Conservation (phyloP, 2,888 invertebrate species). For the Sinotaia quadrata region DNA sequence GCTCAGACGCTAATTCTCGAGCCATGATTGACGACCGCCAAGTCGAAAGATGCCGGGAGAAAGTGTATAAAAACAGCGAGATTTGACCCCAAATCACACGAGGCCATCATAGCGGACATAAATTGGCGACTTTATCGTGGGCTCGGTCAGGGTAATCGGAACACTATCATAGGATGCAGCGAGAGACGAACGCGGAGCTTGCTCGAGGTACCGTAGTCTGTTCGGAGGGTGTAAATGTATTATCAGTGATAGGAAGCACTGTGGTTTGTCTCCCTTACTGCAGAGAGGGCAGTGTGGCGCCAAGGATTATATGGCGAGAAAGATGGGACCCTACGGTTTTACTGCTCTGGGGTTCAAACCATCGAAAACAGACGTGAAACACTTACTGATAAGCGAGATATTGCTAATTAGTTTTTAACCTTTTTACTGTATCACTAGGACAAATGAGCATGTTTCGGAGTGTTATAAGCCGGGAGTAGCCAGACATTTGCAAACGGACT, state of each 20-base stretch:
- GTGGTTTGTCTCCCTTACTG: background rate
- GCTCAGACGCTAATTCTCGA: slow-evolving; percentile 1
- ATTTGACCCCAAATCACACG: background rate
- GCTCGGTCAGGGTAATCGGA: background rate
- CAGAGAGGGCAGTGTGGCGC: background rate
- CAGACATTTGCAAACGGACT: no score
- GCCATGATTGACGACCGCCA: slow-evolving; percentile 3
- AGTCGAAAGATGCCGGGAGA: slow-evolving; percentile 1
- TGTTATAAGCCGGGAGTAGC: no score
- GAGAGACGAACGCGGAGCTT: background rate
- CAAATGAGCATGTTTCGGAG: no score
- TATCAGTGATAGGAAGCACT: background rate
- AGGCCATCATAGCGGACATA: slow-evolving; percentile 1
- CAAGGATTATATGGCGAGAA: no score
- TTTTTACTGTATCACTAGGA: background rate
- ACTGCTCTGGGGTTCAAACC: background rate
- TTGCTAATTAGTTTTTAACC: background rate
- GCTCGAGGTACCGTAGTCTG: no score
- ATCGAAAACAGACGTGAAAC: background rate
- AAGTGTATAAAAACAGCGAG: slow-evolving; percentile 17
- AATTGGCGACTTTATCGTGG: slow-evolving; percentile 4
- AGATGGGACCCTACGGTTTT: no score
- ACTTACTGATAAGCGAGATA: background rate
- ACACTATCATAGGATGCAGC: background rate
- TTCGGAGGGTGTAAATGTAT: background rate